These are phyloP conservation scores for Diadegma fenestrale DNA, from an alignment of 2,888 invertebrate species.

Conservation along the genomic window DNA sequence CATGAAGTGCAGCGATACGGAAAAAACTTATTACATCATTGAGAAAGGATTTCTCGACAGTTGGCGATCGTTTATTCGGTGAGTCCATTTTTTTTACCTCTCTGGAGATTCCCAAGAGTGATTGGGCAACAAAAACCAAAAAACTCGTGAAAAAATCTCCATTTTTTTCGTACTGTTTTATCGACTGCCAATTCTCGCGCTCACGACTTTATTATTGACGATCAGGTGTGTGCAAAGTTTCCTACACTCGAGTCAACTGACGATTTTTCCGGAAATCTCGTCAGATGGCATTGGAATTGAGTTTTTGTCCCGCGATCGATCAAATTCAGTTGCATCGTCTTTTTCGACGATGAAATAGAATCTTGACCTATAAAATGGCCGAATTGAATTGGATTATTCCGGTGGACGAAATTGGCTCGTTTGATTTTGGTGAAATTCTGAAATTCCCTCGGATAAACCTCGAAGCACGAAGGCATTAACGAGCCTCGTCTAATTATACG, in stretches of 20 bases:
- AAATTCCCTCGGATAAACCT: constrained; percentile 31
- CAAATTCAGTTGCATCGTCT: neutral
- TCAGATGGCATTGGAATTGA: constrained; percentile 23
- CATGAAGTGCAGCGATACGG: constrained; percentile 72
- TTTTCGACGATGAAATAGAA: neutral
- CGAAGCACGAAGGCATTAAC: constrained; percentile 77
- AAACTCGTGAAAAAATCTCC: too few species aligned
- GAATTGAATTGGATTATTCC: neutral
- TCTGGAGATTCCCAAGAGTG: too few species aligned
- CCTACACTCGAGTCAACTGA: neutral
- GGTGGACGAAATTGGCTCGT: neutral
- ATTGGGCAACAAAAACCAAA: too few species aligned
- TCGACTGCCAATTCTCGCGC: neutral
- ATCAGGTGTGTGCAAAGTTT: neutral
- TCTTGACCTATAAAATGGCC: neutral
- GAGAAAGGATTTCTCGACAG: constrained; percentile 81
- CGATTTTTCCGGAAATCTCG: neutral
- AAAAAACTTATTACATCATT: constrained; percentile 78
- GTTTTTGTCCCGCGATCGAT: neutral
- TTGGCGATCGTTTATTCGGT: constrained; percentile 82
- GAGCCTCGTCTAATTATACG: constrained; percentile 84
- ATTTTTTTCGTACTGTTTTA: neutral
- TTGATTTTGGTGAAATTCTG: neutral
- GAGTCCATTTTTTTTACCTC: constrained; percentile 70
- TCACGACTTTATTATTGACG: neutral